These are phyloP conservation scores for Lysiphlebus fabarum DNA, from an alignment of 1,140 invertebrate genomes.

Conservation along the genomic window DNA sequence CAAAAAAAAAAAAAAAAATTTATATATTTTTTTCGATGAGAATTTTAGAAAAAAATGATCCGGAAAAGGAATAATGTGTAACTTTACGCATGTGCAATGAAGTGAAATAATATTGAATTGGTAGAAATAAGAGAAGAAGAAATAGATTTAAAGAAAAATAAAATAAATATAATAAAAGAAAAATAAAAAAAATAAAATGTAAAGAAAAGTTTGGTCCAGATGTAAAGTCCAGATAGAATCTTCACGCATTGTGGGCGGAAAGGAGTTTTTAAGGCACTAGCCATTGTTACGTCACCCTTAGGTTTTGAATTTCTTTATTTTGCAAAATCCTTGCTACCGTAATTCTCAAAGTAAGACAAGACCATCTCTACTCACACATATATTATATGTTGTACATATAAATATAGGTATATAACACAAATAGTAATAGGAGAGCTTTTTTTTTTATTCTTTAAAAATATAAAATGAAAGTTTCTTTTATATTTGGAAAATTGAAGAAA, in stretches of 20 bases:
- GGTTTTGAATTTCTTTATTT: slow-evolving; percentile 1
- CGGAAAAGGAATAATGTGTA: too few species aligned
- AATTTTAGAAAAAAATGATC: too few species aligned
- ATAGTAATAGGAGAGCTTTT: slow-evolving; percentile 12
- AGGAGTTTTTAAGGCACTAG: slow-evolving; percentile 8
- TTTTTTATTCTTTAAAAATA: neutral
- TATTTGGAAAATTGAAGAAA: neutral
- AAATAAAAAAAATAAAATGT: slow-evolving; percentile 6
- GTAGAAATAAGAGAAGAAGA: too few species aligned
- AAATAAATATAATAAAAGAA: neutral
- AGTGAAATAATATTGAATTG: too few species aligned
- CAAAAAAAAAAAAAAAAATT: too few species aligned
- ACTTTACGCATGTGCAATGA: too few species aligned
- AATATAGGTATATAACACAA: neutral
- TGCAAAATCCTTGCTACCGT: slow-evolving; percentile 8
- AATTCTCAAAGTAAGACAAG: slow-evolving; percentile 13
- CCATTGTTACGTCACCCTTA: slow-evolving; percentile 10
- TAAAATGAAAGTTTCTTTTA: neutral
- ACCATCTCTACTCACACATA: neutral
- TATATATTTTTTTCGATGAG: too few species aligned
- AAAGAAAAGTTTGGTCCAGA: slow-evolving; percentile 9
- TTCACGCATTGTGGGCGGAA: slow-evolving; percentile 8
- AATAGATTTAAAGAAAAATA: neutral
- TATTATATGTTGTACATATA: too few species aligned
- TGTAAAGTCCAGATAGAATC: slow-evolving; percentile 13